These are phyloP conservation scores for Myotis davidii DNA, from an alignment of 2,113 vertebrate genomes.

Conservation along the genomic window DNA sequence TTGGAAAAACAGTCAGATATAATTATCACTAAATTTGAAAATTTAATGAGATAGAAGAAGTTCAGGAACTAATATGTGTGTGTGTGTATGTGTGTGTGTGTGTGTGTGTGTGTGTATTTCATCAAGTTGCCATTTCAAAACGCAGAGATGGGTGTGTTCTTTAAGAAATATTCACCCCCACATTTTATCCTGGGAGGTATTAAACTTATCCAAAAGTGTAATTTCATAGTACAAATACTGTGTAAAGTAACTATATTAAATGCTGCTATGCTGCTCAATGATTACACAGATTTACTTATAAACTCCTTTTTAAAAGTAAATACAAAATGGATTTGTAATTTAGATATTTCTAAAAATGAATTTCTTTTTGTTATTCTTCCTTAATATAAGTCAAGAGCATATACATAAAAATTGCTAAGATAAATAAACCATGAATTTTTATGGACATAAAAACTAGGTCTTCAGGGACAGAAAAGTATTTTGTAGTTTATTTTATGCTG, in stretches of 20 bases:
- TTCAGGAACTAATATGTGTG: background rate
- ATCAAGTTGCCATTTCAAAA: conserved; percentile 3
- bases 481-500: conserved; percentile 9
- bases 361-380: background rate
- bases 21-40: background rate
- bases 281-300: background rate
- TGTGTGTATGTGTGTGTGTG: no score
- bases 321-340: background rate
- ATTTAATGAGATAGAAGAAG: background rate
- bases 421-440: background rate
- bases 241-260: background rate
- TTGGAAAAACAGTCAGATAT: background rate
- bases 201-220: background rate
- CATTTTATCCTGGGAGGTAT: background rate
- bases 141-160: background rate
- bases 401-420: background rate
- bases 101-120: background rate
- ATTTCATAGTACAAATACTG: background rate
- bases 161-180: background rate
- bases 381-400: background rate
- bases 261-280: background rate
- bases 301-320: background rate
- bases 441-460: background rate
- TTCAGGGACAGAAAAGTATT: background rate
- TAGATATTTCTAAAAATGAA: background rate